These are phyloP conservation scores for Tursiops truncatus DNA, from an alignment of 2,113 vertebrate species.

Conservation along the genomic window DNA sequence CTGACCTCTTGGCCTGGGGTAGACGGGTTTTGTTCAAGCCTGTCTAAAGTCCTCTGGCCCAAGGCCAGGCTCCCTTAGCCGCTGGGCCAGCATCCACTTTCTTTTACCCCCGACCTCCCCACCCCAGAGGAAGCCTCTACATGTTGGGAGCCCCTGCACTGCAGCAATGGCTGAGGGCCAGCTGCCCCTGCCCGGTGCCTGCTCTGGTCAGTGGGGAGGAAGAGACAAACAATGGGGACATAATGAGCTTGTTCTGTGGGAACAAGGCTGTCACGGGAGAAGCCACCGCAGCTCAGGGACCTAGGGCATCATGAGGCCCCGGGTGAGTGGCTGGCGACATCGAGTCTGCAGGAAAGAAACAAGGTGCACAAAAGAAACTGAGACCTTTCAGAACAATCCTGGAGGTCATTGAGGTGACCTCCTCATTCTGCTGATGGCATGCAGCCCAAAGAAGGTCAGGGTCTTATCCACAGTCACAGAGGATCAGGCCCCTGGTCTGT, in stretches of 20 bases:
- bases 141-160: not conserved
- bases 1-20: not conserved
- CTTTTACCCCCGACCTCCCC: not conserved
- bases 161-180: not conserved
- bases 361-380: not conserved
- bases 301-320: not conserved
- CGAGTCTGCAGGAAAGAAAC: not conserved
- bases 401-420: not conserved
- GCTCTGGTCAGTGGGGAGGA: conserved; percentile 1
- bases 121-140: not conserved
- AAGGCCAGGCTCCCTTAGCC: not conserved
- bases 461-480: not conserved
- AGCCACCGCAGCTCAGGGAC: not conserved
- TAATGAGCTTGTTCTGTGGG: conserved; percentile 4
- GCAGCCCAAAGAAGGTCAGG: not conserved
- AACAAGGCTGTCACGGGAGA: not conserved
- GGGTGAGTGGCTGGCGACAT: not conserved
- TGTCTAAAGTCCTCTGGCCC: not conserved
- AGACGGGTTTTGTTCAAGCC: not conserved
- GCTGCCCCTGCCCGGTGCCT: not conserved
- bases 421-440: not conserved
- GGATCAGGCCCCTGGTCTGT: not conserved
- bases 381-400: not conserved
- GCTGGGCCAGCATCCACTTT: not conserved
- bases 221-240: conserved; percentile 43